Evolutionary conservation across 1,140 invertebrate species (phyloP), one percentile per base, ranked within the genome.

Genomic region (Holcopasites calliopsidis): DNA sequence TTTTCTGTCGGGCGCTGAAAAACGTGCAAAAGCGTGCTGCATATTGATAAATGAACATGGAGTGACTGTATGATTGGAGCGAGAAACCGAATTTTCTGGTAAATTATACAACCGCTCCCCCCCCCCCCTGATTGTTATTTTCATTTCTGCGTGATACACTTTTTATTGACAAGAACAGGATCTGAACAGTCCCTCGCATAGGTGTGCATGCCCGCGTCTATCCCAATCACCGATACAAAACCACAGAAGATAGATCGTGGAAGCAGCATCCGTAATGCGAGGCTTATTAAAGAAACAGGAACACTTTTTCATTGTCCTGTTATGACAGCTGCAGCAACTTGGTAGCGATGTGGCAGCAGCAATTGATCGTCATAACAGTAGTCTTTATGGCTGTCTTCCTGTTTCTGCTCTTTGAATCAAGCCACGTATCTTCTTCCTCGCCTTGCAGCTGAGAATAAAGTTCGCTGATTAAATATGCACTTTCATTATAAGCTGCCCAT

Each of bases 271-370:
- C 21, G 23, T 31, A 64, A 64, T 26, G 28, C 16, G 23, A 2
- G 28, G 11, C 42, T 64, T 64, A 64, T 64, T 64, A 65, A 50
- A 65, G 62, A 54, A 44, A 55, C 33, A 31, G 50, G 23, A 69
- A 42, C 23, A 31, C 26, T 49, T 38, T 62, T 72, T 62, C 70
- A n/a, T 72, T 62, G n/a, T 72, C 33, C 18, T 60, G 31, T 72
- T 72, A 42, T 72, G 44, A 42, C 70, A 72, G 70, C 70, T 72
- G 70, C 70, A 38, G 38, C 55, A 44, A 72, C 47, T 72, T 62
- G 58, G 40, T 23, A 26, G 3, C 54, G 8, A 21, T 50, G 33
- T 50, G n/a, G 54, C 31, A 47, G 33, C 21, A 8, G 26, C 49
- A 28, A 50, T 50, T 54, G 33, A 38, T 62, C 33, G 58, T 52